Percentiles rank a stretch among this genome's conserved stretches.
Conservation (phyloP, 2,797 vertebrate species). For the Ciconia nigra region DNA sequence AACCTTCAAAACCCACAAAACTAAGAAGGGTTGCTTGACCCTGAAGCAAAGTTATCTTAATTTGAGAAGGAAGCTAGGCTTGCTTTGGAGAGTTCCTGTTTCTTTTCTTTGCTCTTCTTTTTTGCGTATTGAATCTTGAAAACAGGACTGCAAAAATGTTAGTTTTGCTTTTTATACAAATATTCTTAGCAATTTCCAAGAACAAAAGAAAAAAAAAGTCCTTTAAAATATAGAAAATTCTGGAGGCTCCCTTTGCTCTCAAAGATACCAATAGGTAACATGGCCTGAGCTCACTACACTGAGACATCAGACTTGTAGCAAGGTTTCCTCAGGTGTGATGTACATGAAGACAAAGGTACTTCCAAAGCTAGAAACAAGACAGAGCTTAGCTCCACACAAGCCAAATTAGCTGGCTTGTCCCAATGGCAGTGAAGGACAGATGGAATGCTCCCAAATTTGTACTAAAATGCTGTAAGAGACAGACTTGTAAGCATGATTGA, state of each 20-base stretch:
- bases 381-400: background rate
- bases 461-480: background rate
- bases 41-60: background rate
- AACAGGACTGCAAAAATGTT: background rate
- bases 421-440: background rate
- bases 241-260: background rate
- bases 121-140: background rate
- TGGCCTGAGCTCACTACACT: background rate
- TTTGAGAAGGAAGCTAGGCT: background rate
- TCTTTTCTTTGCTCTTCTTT: background rate
- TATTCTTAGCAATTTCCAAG: background rate
- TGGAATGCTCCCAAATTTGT: background rate
- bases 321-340: background rate
- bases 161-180: background rate
- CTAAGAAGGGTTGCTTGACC: background rate
- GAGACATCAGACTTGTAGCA: background rate
- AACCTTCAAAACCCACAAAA: background rate
- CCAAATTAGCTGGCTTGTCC: background rate
- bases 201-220: background rate
- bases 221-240: background rate
- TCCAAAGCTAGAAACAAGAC: background rate
- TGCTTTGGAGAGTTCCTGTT: background rate
- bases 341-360: background rate
- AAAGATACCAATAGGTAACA: background rate
- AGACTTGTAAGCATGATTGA: background rate